phyloP scores from a whole-genome alignment of 2,888 invertebrate genomes.

The Tetragonula carbonaria region DNA sequence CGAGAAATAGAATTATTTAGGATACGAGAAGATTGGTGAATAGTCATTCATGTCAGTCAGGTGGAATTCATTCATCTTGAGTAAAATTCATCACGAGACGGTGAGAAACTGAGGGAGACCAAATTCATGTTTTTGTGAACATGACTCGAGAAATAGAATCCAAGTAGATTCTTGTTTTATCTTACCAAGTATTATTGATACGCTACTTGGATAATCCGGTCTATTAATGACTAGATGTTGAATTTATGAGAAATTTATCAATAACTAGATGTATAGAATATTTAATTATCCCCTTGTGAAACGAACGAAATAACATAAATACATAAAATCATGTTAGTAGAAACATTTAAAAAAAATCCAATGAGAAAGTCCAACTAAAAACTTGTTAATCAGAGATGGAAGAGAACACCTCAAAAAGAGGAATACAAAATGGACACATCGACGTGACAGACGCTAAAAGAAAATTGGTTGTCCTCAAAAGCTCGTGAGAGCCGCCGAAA shows the following conservation, averaged over 20 bases:
- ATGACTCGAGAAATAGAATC: neutral
- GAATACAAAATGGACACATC: neutral
- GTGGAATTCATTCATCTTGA: neutral
- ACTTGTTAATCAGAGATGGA: neutral
- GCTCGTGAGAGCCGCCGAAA: neutral
- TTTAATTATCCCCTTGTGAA: too few relatives aligned
- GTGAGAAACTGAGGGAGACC: neutral
- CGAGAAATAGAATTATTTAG: neutral
- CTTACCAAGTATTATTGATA: neutral
- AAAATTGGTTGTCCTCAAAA: neutral
- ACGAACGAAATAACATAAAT: too few relatives aligned
- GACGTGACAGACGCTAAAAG: neutral
- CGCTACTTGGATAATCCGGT: neutral
- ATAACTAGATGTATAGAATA: too few relatives aligned
- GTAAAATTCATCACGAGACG: neutral
- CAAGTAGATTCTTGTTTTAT: neutral
- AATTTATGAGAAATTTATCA: too few relatives aligned
- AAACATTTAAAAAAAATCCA: too few relatives aligned
- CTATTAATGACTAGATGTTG: neutral
- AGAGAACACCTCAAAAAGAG: too few relatives aligned
- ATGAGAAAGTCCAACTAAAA: too few relatives aligned
- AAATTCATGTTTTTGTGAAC: neutral
- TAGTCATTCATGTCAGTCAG: neutral
- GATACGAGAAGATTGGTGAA: too few relatives aligned
- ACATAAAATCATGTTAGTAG: too few relatives aligned